A percentile compares a stretch with the other conserved stretches of the same genome.
These are phyloP conservation scores for Gouania willdenowi DNA, from an alignment of 2,797 vertebrate genomes.

Conservation along the genomic window DNA sequence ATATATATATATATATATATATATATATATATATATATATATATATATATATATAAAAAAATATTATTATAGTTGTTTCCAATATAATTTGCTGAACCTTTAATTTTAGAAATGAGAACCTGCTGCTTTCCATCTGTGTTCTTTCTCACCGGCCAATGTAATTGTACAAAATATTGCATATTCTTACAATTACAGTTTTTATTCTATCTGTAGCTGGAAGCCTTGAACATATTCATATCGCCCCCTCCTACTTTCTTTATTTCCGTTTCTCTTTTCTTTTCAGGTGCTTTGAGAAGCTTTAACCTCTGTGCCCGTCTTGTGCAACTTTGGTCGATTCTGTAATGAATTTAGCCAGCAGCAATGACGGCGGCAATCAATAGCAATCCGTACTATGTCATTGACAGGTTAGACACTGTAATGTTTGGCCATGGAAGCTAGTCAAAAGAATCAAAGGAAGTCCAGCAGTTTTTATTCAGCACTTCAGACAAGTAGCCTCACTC, in stretches of 20 bases:
- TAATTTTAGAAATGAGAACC: too few relatives aligned
- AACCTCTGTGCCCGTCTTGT: constrained; percentile 44
- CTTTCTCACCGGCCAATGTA: constrained; percentile 7
- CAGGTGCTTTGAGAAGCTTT: constrained; percentile 57
- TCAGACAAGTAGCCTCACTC: constrained; percentile 48
- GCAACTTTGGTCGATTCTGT: constrained; percentile 64
- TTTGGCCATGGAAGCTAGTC: constrained; percentile 57
- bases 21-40: too few relatives aligned
- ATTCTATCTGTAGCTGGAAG: constrained; percentile 25
- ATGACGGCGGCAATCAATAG: constrained; percentile 69
- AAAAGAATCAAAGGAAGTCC: constrained; percentile 61
- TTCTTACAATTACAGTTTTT: constrained; percentile 21
- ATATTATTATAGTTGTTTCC: too few relatives aligned
- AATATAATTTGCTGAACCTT: too few relatives aligned
- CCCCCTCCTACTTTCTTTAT: constrained; percentile 3
- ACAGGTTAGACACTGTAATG: constrained; percentile 67
- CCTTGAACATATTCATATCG: constrained; percentile 24
- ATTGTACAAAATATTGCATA: constrained; percentile 29
- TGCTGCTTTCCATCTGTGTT: not conserved
- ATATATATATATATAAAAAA: too few relatives aligned
- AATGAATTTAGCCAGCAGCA: constrained; percentile 70
- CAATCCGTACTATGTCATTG: constrained; percentile 65
- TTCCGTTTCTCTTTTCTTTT: constrained; percentile 37
- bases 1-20: too few relatives aligned
- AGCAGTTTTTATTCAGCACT: constrained; percentile 58